These are phyloP conservation scores for Pseudococcus viburni DNA, from an alignment of 2,888 invertebrate species.

Conservation along the genomic window DNA sequence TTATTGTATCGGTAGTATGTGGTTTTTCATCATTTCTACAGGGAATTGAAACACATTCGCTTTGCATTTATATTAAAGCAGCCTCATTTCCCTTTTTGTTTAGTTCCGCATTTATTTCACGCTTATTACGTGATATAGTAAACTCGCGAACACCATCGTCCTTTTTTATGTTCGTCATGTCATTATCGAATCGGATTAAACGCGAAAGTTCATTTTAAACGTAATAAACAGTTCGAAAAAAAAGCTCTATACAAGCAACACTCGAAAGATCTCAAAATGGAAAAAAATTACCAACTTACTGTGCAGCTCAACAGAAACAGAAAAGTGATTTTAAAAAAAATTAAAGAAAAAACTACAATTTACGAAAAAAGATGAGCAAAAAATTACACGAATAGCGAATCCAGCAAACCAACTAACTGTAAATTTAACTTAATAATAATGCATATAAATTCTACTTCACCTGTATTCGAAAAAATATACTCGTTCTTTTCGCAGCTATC, in stretches of 20 bases:
- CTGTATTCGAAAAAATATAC: conserved; percentile 58
- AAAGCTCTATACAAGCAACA: background rate
- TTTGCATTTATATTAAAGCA: conserved; percentile 55
- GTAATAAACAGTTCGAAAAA: background rate
- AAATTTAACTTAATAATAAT: conserved; percentile 51
- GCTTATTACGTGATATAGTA: conserved; percentile 7
- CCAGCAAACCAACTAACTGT: conserved; percentile 8
- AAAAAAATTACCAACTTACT: conserved; percentile 28
- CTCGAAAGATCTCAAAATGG: background rate
- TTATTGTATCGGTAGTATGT: conserved; percentile 20
- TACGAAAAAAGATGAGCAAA: background rate
- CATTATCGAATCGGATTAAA: conserved; percentile 22
- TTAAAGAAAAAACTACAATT: background rate
- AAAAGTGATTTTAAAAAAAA: conserved; percentile 6
- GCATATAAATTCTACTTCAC: conserved; percentile 59
- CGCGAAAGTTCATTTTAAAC: conserved; percentile 17
- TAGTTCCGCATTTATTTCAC: conserved; percentile 52
- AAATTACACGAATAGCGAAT: conserved; percentile 48
- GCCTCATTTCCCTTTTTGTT: conserved; percentile 44
- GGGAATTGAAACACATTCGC: conserved; percentile 54
- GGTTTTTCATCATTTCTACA: conserved; percentile 39
- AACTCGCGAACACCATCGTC: conserved; percentile 22
- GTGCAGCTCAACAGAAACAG: conserved; percentile 8
- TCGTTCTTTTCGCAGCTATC: conserved; percentile 64
- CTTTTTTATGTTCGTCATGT: background rate